phyloP scores from a whole-genome alignment of 2,888 invertebrate genomes.

The Frankliniella intonsa region DNA sequence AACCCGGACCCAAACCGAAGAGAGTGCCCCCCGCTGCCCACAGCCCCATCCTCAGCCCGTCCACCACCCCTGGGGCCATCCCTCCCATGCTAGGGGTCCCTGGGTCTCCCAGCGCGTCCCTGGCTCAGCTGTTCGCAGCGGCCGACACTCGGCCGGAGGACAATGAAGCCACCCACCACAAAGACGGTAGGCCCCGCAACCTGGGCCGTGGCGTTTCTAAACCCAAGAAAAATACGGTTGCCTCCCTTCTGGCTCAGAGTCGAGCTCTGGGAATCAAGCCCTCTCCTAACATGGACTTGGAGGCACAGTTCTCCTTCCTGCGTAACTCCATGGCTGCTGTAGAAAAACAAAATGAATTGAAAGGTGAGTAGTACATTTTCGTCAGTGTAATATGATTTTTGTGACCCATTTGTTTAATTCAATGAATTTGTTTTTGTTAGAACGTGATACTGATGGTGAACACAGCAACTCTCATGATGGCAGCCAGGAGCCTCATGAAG shows the following conservation, averaged over 20 bases:
- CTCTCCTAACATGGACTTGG: constrained; percentile 28
- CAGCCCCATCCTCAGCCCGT: constrained; percentile 31
- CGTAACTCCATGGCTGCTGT: constrained; percentile 63
- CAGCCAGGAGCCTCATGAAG: constrained; percentile 31
- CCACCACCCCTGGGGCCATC: constrained; percentile 33
- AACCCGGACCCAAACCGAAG: constrained; percentile 67
- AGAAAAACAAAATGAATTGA: constrained; percentile 50
- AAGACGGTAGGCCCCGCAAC: constrained; percentile 78
- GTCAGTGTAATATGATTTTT: background rate
- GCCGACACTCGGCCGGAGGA: constrained; percentile 57
- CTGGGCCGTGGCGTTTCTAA: constrained; percentile 82
- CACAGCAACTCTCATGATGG: constrained; percentile 30
- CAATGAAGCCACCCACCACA: constrained; percentile 42
- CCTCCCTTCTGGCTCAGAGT: constrained; percentile 80
- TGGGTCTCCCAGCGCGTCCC: constrained; percentile 44
- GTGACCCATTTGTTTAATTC: background rate
- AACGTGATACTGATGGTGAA: constrained; percentile 28
- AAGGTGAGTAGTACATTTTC: background rate
- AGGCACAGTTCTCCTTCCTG: constrained; percentile 51
- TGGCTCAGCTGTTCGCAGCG: constrained; percentile 55
- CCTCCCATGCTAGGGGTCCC: constrained; percentile 32
- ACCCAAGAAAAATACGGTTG: constrained; percentile 89
- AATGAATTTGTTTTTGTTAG: background rate
- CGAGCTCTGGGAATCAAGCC: constrained; percentile 61
- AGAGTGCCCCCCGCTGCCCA: constrained; percentile 53